Evolutionary conservation across 2,888 invertebrate genomes (phyloP).

Genomic region (Epinotia ramella): DNA sequence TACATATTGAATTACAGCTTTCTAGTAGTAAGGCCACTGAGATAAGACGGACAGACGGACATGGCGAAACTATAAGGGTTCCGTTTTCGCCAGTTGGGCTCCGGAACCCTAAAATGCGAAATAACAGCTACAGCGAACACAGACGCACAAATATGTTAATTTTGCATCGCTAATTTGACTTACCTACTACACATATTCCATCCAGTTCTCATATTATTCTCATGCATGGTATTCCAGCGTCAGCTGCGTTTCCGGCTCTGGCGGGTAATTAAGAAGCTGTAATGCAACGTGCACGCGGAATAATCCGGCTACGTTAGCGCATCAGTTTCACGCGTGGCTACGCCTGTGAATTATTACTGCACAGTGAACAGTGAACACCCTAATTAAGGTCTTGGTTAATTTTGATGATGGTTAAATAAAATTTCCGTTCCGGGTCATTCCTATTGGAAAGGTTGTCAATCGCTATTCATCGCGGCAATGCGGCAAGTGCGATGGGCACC

Average conservation of each 20-base stretch:
- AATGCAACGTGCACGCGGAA: slow-evolving; percentile 20
- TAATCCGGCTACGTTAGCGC: slow-evolving; percentile 20
- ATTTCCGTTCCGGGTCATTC: too few relatives aligned
- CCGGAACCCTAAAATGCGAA: background rate
- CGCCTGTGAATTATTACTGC: slow-evolving; percentile 10
- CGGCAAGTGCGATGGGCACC: too few relatives aligned
- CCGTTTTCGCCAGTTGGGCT: too few relatives aligned
- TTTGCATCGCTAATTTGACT: background rate
- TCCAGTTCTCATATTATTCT: slow-evolving; percentile 2
- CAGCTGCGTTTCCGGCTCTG: slow-evolving; percentile 29
- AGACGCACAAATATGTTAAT: slow-evolving; percentile 2
- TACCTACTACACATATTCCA: background rate
- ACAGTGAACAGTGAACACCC: slow-evolving; percentile 16
- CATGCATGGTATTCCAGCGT: background rate
- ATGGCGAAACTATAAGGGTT: too few relatives aligned
- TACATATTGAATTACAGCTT: too few relatives aligned
- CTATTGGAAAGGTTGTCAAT: too few relatives aligned
- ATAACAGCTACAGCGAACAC: background rate
- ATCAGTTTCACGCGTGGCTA: slow-evolving; percentile 22
- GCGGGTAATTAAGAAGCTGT: slow-evolving; percentile 34
- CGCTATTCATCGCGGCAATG: too few relatives aligned
- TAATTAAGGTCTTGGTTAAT: background rate
- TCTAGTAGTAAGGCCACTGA: too few relatives aligned
- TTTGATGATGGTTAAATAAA: background rate
- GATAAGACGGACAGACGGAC: too few relatives aligned